Evolutionary conservation across 2,888 invertebrate species (phyloP), one percentile per base, ranked within the genome.

Genomic region (Eristalis intricaria): DNA sequence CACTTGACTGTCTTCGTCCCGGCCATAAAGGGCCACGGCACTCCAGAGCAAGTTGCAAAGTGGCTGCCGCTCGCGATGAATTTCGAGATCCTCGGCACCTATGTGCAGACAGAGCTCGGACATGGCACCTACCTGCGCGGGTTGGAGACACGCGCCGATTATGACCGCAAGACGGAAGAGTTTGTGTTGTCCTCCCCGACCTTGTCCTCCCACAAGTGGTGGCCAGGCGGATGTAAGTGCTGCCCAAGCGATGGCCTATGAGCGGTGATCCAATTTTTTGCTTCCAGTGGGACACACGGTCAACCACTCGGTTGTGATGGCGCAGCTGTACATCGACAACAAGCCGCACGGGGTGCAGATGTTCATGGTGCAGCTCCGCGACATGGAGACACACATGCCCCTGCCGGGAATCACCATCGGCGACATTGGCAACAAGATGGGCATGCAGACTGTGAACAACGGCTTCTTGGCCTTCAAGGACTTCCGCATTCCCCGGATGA

Each of bases 21-120:
- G 0, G 95, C 97, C 0, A 91, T 98, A 29, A 95, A 97, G 95
- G 96, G 97, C 0, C 97, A 98, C 91, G 97, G 95, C 1, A 96
- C 96, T 0, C 94, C 96, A 32, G 97, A 98, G 80, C 98, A 98
- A 91, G 96, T 97, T 91, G 96, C 95, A 2, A 95, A 96, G 91
- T 98, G 98, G 98, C 95, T 98, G 73, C 95, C 96, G 19, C 94
- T 95, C 90, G 97, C 97, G 0, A 96, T 97, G 94, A 95, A 95
- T 81, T 95, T 96, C 88, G 95, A 96, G 89, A 96, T 98, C 78
- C 95, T 98, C 88, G 98, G 98, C 76, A 98, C 98, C 23, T 99
- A 98, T 91, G 98, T 98, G 43, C 98, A 98, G 96, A 98, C 98
- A 0, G 98, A 98, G 93, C 93, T 98, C 58, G 98, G 98, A 0